A percentile compares a stretch with the other conserved stretches of the same genome.
These are phyloP conservation scores for Siphamia tubifer DNA, from an alignment of 2,113 vertebrate genomes.

Conservation along the genomic window DNA sequence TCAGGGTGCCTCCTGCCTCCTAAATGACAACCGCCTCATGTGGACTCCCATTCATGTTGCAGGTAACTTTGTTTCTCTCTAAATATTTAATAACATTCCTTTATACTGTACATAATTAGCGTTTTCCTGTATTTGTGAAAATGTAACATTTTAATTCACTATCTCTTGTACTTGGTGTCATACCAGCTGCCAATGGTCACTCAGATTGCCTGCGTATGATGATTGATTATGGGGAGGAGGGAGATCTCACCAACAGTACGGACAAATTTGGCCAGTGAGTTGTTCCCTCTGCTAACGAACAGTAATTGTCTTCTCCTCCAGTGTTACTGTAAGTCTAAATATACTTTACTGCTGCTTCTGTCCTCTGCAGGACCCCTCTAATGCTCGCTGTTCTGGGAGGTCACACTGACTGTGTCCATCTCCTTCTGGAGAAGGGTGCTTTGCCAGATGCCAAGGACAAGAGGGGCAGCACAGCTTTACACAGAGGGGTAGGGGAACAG, in stretches of 20 bases:
- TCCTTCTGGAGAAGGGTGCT: conserved; percentile 92
- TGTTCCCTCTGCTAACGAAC: not conserved
- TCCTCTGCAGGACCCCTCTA: conserved; percentile 85
- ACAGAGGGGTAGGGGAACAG: conserved; percentile 86
- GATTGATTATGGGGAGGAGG: conserved; percentile 90
- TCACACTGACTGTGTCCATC: conserved; percentile 91
- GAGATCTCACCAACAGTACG: conserved; percentile 88
- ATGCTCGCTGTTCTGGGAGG: conserved; percentile 94
- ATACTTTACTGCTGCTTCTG: not conserved
- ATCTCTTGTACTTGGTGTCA: not conserved
- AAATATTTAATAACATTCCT: not conserved
- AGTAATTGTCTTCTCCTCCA: not conserved
- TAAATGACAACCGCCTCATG: conserved; percentile 90
- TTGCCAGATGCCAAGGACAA: conserved; percentile 90
- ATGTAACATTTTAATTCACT: not conserved
- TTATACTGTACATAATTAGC: not conserved
- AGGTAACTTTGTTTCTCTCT: conserved; percentile 72
- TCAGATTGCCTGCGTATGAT: conserved; percentile 94
- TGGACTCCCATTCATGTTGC: conserved; percentile 94
- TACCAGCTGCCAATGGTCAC: conserved; percentile 89
- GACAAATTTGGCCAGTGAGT: conserved; percentile 95
- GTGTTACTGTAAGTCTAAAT: not conserved
- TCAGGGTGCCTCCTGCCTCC: conserved; percentile 90
- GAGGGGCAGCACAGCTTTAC: conserved; percentile 89
- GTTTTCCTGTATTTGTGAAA: not conserved